Base-by-base conservation (phyloP, 2,797 vertebrate genomes). In the Pampus argenteus region DNA sequence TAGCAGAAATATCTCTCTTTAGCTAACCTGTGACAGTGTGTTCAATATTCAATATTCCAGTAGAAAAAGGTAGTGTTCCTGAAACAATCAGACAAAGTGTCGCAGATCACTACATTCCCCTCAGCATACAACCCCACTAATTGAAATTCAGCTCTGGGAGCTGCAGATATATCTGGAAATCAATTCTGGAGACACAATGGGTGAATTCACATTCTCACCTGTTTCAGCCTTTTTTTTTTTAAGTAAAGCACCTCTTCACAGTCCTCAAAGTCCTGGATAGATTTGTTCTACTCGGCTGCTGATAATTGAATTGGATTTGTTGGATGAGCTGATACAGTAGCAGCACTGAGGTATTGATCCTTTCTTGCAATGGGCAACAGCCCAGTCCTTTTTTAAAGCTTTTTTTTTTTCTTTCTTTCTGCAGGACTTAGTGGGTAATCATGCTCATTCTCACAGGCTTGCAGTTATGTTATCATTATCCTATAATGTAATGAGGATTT, bases 231-330 rank as follows among this genome's bases (percentile, higher is more conserved):
- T 40, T 50, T 77, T 78, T 60, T 67, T 18, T 44, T 44, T 44
- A 79, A 74, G 74, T 82, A 83, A 87, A 84, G 71, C 83, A 66
- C 69, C 65, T 78, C 59, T 63, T 71, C 72, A 73, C 63, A 59
- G 57, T 76, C 69, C 61, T 75, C 49, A 80, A 83, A 81, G 73
- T 79, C 76, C 65, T 74, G 71, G 71, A 92, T 90, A 82, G 82
- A 90, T 87, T 71, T 86, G 86, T 89, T 79, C 83, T 83, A 77
- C 78, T 82, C 60, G 54, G 84, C 65, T 76, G 78, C 84, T 81
- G 86, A 84, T 89, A 91, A 92, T 89, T 91, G 87, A 89, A 92
- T 88, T 91, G 87, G 88, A 91, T 89, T 90, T 90, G 84, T 83
- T 71, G 77, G 80, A 89, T 90, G 85, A 88, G 85, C 89, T 88